These are phyloP conservation scores for Apoda limacodes DNA, from an alignment of 2,888 invertebrate genomes.

Conservation along the genomic window DNA sequence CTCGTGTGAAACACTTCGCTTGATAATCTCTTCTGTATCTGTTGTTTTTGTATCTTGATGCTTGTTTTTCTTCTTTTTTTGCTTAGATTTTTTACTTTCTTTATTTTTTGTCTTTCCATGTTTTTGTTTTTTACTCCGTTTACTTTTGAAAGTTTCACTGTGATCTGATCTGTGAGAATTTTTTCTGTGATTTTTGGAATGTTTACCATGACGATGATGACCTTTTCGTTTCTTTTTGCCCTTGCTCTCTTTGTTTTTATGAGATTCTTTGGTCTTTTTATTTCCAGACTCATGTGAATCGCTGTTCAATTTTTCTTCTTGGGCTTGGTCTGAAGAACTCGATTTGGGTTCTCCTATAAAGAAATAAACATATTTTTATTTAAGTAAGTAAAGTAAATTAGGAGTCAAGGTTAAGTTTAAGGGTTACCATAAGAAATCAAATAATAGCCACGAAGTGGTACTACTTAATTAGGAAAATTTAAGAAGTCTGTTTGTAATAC, in stretches of 20 bases:
- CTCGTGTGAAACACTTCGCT: conserved; percentile 36
- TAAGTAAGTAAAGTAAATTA: not conserved
- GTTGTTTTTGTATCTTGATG: conserved; percentile 34
- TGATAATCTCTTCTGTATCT: conserved; percentile 23
- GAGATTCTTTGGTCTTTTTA: conserved; percentile 49
- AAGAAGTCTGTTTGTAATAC: no score
- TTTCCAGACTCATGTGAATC: conserved; percentile 17
- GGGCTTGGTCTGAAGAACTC: conserved; percentile 34
- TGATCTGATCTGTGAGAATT: conserved; percentile 42
- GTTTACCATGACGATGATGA: conserved; percentile 57
- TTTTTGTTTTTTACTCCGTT: conserved; percentile 46
- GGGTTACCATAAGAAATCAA: no score
- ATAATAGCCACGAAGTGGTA: no score
- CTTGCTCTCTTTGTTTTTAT: conserved; percentile 49
- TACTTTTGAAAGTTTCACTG: conserved; percentile 33
- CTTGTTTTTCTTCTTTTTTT: conserved; percentile 57
- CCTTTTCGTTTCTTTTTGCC: conserved; percentile 56
- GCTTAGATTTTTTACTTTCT: conserved; percentile 59
- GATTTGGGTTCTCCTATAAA: conserved; percentile 44
- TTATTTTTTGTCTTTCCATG: conserved; percentile 50
- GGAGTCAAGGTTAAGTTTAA: no score
- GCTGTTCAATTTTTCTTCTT: conserved; percentile 20
- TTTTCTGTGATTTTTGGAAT: conserved; percentile 56
- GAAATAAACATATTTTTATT: no score
- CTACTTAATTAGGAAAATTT: no score